Conservation (phyloP, 2,113 vertebrate genomes). For the Psittacus erithacus region DNA sequence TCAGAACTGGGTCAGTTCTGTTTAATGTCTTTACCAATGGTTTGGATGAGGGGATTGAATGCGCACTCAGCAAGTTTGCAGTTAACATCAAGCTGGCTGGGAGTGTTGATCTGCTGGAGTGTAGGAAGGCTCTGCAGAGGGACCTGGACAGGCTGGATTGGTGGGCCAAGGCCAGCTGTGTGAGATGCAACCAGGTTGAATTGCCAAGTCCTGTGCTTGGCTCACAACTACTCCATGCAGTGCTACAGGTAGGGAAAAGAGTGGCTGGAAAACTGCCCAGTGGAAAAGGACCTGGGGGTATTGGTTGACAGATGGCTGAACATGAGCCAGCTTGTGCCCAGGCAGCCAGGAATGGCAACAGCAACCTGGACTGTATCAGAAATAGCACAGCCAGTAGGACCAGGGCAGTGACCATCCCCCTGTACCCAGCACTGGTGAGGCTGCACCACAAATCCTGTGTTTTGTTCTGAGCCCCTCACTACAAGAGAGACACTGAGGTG, state of each 20-base stretch:
- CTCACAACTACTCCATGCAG: accelerated
- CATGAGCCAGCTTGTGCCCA: background rate
- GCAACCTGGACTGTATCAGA: background rate
- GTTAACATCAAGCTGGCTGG: background rate
- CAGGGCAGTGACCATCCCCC: background rate
- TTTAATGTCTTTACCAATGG: background rate
- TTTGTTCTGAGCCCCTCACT: background rate
- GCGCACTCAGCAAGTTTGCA: background rate
- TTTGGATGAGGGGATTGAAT: accelerated
- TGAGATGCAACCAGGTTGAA: background rate
- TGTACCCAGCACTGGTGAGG: background rate
- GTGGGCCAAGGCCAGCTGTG: accelerated
- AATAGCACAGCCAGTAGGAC: background rate
- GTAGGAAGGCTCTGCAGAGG: background rate
- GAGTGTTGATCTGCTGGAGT: background rate
- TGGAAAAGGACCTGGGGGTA: background rate
- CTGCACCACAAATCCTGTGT: accelerated
- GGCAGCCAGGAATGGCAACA: background rate
- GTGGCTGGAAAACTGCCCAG: background rate
- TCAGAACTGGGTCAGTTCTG: background rate
- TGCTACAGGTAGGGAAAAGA: background rate
- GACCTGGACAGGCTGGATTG: background rate
- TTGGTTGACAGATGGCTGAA: background rate
- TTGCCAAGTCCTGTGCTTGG: accelerated
- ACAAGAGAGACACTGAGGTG: background rate